Evolutionary conservation across 1,140 invertebrate species (phyloP).

Genomic region (Ceratina australensis): DNA sequence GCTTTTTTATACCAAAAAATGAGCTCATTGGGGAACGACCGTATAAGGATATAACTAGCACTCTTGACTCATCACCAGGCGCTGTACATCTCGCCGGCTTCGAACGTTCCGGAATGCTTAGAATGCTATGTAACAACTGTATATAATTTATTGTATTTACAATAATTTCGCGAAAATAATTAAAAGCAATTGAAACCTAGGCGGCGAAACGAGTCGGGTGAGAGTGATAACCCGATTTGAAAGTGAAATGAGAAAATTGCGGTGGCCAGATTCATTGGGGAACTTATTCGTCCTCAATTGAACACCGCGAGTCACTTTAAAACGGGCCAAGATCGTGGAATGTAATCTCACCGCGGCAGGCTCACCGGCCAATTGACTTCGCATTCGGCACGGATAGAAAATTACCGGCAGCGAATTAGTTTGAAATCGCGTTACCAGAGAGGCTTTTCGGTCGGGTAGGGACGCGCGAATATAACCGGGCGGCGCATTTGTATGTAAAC

Average conservation of each 20-base stretch:
- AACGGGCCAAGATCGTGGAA: background rate
- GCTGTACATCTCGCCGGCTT: too few species aligned
- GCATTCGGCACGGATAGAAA: slow-evolving; percentile 41
- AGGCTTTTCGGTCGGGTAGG: too few species aligned
- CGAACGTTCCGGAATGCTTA: too few species aligned
- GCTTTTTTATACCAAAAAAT: too few species aligned
- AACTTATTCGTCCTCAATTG: slow-evolving; percentile 10
- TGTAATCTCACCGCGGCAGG: background rate
- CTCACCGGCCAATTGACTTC: slow-evolving; percentile 35
- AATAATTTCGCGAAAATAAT: too few species aligned
- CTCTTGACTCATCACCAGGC: too few species aligned
- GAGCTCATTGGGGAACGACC: too few species aligned
- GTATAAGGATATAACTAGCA: too few species aligned
- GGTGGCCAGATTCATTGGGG: background rate
- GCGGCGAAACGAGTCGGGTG: background rate
- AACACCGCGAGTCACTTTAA: too few species aligned
- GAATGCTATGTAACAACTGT: too few species aligned
- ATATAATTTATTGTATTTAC: too few species aligned
- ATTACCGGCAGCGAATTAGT: slow-evolving; percentile 46
- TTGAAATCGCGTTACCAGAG: slow-evolving; percentile 43
- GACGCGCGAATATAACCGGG: slow-evolving; percentile 45
- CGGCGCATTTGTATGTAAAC: slow-evolving; percentile 59
- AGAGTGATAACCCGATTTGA: background rate
- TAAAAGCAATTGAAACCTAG: too few species aligned
- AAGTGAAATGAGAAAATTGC: background rate